Evolutionary conservation across 1,140 invertebrate genomes (phyloP), one percentile per base, ranked within the genome.

Genomic region (Cydia amplana): DNA sequence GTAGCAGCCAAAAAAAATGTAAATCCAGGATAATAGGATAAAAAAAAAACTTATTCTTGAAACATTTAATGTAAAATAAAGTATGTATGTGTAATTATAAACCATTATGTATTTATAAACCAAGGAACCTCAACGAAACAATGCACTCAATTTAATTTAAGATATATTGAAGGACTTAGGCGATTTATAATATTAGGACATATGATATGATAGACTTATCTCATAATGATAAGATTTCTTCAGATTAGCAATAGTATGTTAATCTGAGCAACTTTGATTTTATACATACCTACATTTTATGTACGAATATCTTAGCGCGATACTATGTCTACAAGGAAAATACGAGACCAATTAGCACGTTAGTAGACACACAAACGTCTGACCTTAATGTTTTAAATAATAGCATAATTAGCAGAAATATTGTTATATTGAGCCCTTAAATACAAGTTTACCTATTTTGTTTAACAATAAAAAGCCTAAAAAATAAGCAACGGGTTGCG

Each of bases 191-290:
- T 60, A 60, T 60, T 60, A 18, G 4, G 55, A 23, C 55, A 23
- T 23, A 60, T 60, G 55, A 23, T 23, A 60, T 60, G 55, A 55
- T 55, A 55, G 51, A 18, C 51, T 55, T 55, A 55, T 55, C n/a
- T 14, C 3, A 55, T 55, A 18, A n/a, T 9, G n/a, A 14, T 18
- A 55, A 18, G n/a, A 55, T 55, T 18, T 55, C 51, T 18, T 55
- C 5, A 55, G n/a, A 55, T 18, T 55, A 55, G 6, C 51, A 55
- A 55, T 55, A 7, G 1, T 40, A 40, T 40, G 36, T 43, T 14
- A 43, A 46, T 46, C 14, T 46, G 43, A 46, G 43, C 43, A 46
- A 46, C 32, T 46, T 46, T 25, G 3, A 1, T 1, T 3, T 25
- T 25, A 3, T 25, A 25, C 25, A 25, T 25, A 25, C 3, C 1